Conservation (phyloP, 2,888 invertebrate genomes). For the Taenaris catops region DNA sequence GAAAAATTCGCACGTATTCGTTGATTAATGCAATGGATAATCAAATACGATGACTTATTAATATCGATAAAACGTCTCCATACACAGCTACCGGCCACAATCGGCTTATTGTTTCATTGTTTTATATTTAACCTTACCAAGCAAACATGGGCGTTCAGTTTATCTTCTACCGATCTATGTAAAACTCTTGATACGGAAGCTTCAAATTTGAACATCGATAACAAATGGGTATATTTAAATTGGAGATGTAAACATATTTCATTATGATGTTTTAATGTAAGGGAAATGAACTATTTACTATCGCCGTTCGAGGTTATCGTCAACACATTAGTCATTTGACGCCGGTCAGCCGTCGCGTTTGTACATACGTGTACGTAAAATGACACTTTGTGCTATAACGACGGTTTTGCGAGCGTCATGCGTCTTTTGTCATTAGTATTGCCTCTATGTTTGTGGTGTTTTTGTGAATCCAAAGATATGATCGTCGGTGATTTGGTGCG, state of each 20-base stretch:
- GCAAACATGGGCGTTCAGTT: not conserved
- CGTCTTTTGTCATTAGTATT: slow-evolving; percentile 45
- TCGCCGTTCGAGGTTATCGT: slow-evolving; percentile 19
- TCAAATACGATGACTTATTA: too few species aligned
- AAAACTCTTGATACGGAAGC: slow-evolving; percentile 7
- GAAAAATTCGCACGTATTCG: too few species aligned
- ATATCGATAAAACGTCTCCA: too few species aligned
- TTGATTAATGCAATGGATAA: too few species aligned
- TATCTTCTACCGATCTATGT: slow-evolving; percentile 3
- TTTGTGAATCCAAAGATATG: slow-evolving; percentile 57
- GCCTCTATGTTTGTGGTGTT: slow-evolving; percentile 37
- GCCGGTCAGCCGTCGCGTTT: slow-evolving; percentile 27
- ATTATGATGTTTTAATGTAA: slow-evolving; percentile 13
- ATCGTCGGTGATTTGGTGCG: slow-evolving; percentile 67
- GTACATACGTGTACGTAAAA: slow-evolving; percentile 23
- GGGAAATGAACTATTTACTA: slow-evolving; percentile 19
- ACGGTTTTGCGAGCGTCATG: slow-evolving; percentile 46
- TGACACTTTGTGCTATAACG: slow-evolving; percentile 22
- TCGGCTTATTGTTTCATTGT: slow-evolving; percentile 37
- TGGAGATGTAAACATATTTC: not conserved
- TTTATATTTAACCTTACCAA: slow-evolving; percentile 15
- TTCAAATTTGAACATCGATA: not conserved
- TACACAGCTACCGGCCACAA: too few species aligned
- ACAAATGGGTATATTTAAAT: slow-evolving; percentile 1
- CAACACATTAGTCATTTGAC: slow-evolving; percentile 33